Evolutionary conservation across 2,113 vertebrate species (phyloP), one percentile per base, ranked within the genome.

Genomic region (Spea multiplicata): DNA sequence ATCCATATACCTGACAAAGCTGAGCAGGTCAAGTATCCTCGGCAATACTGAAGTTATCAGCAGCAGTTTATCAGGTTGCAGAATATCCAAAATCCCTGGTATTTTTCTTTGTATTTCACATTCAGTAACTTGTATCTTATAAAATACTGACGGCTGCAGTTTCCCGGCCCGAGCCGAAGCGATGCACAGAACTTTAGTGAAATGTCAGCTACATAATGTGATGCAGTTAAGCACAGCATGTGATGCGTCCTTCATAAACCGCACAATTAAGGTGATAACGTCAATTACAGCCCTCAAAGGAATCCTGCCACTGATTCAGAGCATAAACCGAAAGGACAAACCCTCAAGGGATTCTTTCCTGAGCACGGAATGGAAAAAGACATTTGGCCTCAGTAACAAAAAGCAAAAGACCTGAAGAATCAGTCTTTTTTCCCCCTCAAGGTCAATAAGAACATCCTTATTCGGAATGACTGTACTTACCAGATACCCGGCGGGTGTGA

Each of bases 211-310:
- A 55, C 66, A 69, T 59, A n/a, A 30, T 52, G 47, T 52, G 30
- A 14, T 49, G 30, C 30, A 30, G 30, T 30, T 30, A 30, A 30
- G 45, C 69, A 47, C 75, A 82, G 71, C 55, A 30, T 46, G 71
- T 48, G 48, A 13, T 4, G 47, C 69, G 67, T 81, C 76, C 55
- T 78, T 72, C 55, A 47, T 69, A 77, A n/a, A 50, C 17, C 52
- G 62, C 46, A 49, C 66, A 68, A 64, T 69, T 76, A 76, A 66
- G 74, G 65, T 81, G 59, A 73, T 73, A 13, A 45, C 57, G 66
- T 62, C 70, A 77, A 75, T 77, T 73, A 73, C 76, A 82, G 14
- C 47, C 75, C 74, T 49, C 81, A 46, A 62, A 82, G 70, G 47
- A 69, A 62, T 59, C 68, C 52, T 53, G 61, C 48, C 46, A 67